These are phyloP conservation scores for Pollenia labialis DNA, from an alignment of 2,888 invertebrate species.

Conservation along the genomic window DNA sequence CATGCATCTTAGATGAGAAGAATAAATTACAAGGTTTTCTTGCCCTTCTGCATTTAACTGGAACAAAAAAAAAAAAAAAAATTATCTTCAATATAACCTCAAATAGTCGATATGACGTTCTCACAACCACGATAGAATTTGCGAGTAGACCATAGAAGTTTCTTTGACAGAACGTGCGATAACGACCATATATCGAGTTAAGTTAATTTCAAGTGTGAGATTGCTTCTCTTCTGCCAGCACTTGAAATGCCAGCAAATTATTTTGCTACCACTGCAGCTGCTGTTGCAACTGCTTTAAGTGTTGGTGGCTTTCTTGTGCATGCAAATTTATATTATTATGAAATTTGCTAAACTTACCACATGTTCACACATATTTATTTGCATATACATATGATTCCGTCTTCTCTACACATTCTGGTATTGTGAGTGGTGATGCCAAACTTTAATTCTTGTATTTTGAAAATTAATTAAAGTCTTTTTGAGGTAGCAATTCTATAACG, in stretches of 20 bases:
- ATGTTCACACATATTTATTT: constrained; percentile 1
- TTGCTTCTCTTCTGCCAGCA: neutral
- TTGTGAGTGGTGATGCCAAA: neutral
- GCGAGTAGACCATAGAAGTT: constrained; percentile 45
- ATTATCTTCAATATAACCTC: constrained; percentile 42
- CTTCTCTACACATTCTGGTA: neutral
- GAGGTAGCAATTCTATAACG: too few species aligned
- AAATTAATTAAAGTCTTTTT: too few species aligned
- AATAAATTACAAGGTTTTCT: constrained; percentile 64
- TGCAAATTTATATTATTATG: constrained; percentile 43
- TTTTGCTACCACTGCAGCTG: neutral
- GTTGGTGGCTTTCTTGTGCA: neutral
- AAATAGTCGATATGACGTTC: constrained; percentile 57
- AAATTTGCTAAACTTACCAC: constrained; percentile 39
- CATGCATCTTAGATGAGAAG: constrained; percentile 34
- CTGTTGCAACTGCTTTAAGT: constrained; percentile 1
- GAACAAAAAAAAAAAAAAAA: too few species aligned
- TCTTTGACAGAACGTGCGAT: constrained; percentile 64
- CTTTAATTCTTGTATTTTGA: neutral
- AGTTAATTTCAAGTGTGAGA: constrained; percentile 24
- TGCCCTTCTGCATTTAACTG: neutral
- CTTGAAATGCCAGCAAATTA: constrained; percentile 1
- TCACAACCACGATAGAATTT: constrained; percentile 44
- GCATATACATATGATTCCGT: neutral
- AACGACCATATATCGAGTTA: constrained; percentile 61